These are phyloP conservation scores for Galaxias olidus DNA, from an alignment of 2,797 vertebrate genomes.

Conservation along the genomic window DNA sequence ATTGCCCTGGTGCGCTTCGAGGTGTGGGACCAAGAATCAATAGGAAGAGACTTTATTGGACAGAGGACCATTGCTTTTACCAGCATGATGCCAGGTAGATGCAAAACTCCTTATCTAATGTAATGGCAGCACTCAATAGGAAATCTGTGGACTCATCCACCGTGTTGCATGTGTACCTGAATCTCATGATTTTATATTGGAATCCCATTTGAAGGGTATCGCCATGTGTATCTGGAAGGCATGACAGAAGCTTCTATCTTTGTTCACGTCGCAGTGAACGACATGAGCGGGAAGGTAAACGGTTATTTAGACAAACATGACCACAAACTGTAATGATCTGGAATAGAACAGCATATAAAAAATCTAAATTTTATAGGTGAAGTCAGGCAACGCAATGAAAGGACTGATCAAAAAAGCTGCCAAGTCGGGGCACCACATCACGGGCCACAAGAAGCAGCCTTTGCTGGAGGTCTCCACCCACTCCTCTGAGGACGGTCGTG, in stretches of 20 bases:
- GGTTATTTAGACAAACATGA: slow-evolving; percentile 16
- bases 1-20: slow-evolving; percentile 91
- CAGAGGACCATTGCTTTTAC: slow-evolving; percentile 92
- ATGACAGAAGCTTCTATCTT: slow-evolving; percentile 96
- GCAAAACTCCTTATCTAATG: not conserved
- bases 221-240: slow-evolving; percentile 96
- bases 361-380: slow-evolving; percentile 55
- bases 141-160: too few relatives aligned
- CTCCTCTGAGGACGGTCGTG: slow-evolving; percentile 78
- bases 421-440: slow-evolving; percentile 69
- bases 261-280: slow-evolving; percentile 87
- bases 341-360: too few relatives aligned
- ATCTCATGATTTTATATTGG: not conserved
- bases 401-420: slow-evolving; percentile 75
- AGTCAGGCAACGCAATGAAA: slow-evolving; percentile 69
- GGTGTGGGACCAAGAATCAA: slow-evolving; percentile 95
- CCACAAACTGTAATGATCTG: too few relatives aligned
- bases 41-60: slow-evolving; percentile 93
- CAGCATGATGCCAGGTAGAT: slow-evolving; percentile 93
- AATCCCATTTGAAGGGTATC: slow-evolving; percentile 78
- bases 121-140: not conserved
- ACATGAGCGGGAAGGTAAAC: slow-evolving; percentile 89
- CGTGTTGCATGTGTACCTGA: not conserved
- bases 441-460: slow-evolving; percentile 74
- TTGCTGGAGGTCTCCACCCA: slow-evolving; percentile 84